Percentiles rank a stretch among this genome's conserved stretches.
phyloP scores from a whole-genome alignment of 2,797 vertebrate species.

The Diplodus puntazzo region DNA sequence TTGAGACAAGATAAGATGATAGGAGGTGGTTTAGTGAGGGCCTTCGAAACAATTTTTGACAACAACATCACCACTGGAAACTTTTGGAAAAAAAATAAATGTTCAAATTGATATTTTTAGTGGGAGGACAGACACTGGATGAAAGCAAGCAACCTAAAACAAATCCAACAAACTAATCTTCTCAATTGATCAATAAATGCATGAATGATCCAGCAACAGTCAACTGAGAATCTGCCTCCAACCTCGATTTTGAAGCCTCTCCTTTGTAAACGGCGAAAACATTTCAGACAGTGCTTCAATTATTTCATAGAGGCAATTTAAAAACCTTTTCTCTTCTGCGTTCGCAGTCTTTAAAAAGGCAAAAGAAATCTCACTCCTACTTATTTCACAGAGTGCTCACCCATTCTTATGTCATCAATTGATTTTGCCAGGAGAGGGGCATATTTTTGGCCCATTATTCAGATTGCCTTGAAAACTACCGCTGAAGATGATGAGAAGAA shows the following conservation, averaged over 20 bases:
- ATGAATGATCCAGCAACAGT: neutral
- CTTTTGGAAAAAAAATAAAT: no score
- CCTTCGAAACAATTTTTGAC: neutral
- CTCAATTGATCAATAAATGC: neutral
- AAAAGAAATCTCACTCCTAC: slow-evolving; percentile 25
- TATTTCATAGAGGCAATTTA: slow-evolving; percentile 10
- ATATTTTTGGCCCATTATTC: slow-evolving; percentile 54
- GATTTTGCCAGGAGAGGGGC: slow-evolving; percentile 36
- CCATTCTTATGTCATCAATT: slow-evolving; percentile 55
- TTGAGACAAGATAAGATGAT: slow-evolving; percentile 63
- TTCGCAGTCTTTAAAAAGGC: slow-evolving; percentile 20
- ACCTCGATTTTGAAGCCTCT: neutral
- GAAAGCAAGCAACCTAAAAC: neutral
- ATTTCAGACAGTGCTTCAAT: slow-evolving; percentile 16
- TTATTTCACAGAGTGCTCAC: slow-evolving; percentile 44
- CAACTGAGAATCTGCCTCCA: neutral
- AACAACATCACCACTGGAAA: neutral
- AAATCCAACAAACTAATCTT: neutral
- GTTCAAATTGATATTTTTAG: neutral
- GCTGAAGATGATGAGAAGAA: slow-evolving; percentile 27
- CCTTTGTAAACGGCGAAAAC: slow-evolving; percentile 7
- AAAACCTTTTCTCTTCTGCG: slow-evolving; percentile 19
- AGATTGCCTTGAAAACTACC: slow-evolving; percentile 47
- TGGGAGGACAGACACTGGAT: neutral
- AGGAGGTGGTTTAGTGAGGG: slow-evolving; percentile 4